phyloP scores from a whole-genome alignment of 2,113 vertebrate species.

The Chloebia gouldiae region DNA sequence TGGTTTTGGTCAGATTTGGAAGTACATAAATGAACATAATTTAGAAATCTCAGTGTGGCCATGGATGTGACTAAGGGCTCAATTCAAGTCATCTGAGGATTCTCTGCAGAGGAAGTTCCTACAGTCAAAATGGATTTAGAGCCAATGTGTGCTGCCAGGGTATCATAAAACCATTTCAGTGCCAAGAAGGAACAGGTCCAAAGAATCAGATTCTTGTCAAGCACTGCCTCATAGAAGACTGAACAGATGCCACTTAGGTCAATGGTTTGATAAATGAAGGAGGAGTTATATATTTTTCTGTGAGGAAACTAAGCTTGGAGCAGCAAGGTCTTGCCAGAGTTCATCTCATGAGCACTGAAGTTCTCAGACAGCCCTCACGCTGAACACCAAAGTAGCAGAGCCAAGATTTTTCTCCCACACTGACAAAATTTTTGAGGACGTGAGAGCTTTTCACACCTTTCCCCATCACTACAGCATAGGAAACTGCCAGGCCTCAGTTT shows the following conservation, averaged over 20 bases:
- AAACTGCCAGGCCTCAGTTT: not conserved
- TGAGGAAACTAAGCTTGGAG: not conserved
- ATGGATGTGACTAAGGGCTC: not conserved
- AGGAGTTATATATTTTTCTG: not conserved
- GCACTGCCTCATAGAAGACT: not conserved
- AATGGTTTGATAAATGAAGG: not conserved
- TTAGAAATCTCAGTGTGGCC: not conserved
- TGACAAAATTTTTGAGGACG: not conserved
- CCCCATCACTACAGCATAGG: not conserved
- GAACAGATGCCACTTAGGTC: not conserved
- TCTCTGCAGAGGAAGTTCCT: not conserved
- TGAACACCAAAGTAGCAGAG: not conserved
- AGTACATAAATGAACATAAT: not conserved
- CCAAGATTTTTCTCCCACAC: not conserved
- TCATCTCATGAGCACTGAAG: not conserved
- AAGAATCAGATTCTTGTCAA: not conserved
- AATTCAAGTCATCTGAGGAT: not conserved
- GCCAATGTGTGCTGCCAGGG: not conserved
- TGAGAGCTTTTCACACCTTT: not conserved
- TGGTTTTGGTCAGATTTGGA: not conserved
- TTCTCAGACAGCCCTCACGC: not conserved
- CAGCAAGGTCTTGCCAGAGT: not conserved
- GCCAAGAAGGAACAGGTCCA: not conserved
- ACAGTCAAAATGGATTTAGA: not conserved
- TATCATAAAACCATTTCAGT: not conserved